Base-by-base conservation (phyloP, 2,113 vertebrate genomes). In the Lamprotornis superbus region DNA sequence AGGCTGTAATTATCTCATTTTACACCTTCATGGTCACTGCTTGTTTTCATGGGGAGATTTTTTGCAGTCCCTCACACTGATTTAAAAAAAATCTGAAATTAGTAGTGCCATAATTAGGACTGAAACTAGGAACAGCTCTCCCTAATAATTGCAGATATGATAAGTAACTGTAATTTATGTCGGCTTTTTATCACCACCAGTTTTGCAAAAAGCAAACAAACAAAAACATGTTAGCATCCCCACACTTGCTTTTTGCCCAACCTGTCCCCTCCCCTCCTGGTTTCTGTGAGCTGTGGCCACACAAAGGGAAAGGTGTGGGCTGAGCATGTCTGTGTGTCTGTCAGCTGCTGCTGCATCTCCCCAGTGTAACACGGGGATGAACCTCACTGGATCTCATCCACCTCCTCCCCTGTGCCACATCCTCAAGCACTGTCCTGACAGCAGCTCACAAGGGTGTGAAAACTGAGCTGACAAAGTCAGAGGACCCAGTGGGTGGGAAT, bases 1-100 rank as follows among this genome's bases (percentile, higher is more conserved):
- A 79, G 67, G 24, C 44, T 64, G 42, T 71, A 90, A 94, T 88
- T 93, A 88, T 79, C 80, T 90, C 52, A 61, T 92, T 95, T 93
- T 83, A 77, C 69, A 94, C 88, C 52, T 89, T 86, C 39, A 68
- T 39, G 65, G 71, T 82, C 73, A 77, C 53, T 75, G 53, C 52
- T 78, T 71, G 52, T 73, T 93, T 90, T 88, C 83, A 68, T 6
- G 23, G 76, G 28, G 23, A 88, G 75, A 86, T 70, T 86, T 94
- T 81, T 47, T 92, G 52, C 69, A 49, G 79, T 49, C 47, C 44
- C 33, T 78, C 49, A 70, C 53, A 52, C 2, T 2, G 2, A 52
- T 69, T 69, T 93, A 39, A 89, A 84, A 91, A 89, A 73, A 3
- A 78, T 71, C 60, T 30, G 68, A 90, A 96, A 93, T 90, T 67